These are phyloP conservation scores for Lates japonicus DNA, from an alignment of 2,797 vertebrate species.

Conservation along the genomic window DNA sequence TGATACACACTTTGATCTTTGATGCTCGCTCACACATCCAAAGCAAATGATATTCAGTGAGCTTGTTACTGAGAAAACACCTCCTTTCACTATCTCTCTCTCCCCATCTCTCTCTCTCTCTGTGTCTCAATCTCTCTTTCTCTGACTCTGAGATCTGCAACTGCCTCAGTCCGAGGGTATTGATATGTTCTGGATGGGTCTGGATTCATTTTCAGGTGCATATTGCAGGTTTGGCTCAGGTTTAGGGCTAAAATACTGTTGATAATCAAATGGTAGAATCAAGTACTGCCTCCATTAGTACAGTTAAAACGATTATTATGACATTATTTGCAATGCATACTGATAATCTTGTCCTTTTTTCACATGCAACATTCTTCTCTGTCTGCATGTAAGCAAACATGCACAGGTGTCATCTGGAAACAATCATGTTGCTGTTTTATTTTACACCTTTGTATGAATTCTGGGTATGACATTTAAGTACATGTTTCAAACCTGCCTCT, in stretches of 20 bases:
- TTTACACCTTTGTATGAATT: neutral
- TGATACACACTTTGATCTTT: constrained; percentile 56
- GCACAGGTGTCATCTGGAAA: neutral
- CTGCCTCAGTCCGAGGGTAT: constrained; percentile 24
- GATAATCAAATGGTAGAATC: neutral
- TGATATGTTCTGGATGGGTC: neutral
- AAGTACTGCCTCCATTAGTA: neutral
- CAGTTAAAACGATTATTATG: neutral
- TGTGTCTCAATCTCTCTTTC: constrained; percentile 23
- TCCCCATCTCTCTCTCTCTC: neutral
- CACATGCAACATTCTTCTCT: neutral
- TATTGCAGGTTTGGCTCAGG: neutral
- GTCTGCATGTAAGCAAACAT: neutral
- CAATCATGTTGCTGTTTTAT: neutral
- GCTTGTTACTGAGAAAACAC: constrained; percentile 60
- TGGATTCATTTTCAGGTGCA: constrained; percentile 13
- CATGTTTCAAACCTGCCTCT: neutral
- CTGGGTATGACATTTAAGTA: neutral
- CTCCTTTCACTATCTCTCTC: constrained; percentile 36
- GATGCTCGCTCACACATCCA: constrained; percentile 51
- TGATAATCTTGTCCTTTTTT: neutral
- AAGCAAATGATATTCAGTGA: constrained; percentile 61
- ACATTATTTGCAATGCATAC: neutral
- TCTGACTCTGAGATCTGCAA: constrained; percentile 37
- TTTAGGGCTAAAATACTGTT: neutral